Evolutionary conservation across 2,113 vertebrate genomes (phyloP), one percentile per base, ranked within the genome.

Genomic region (Oceanites oceanicus): DNA sequence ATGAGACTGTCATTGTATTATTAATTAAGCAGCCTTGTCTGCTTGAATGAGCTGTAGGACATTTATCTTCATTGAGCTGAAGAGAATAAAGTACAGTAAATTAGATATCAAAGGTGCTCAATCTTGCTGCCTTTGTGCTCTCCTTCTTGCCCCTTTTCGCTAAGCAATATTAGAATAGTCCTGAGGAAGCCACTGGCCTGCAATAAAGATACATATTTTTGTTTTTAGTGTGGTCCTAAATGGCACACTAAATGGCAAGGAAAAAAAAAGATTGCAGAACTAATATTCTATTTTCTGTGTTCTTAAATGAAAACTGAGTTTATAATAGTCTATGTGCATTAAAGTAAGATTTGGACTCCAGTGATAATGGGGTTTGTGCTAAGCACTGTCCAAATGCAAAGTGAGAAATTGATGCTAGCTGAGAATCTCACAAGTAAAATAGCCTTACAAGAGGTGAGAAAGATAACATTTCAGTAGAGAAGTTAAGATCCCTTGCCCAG

Each of bases 1-100:
- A 97, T 93, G 98, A 96, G 96, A 91, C 97, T 97, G 90, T 94
- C 94, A 93, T 97, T 98, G 98, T 98, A 92, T 93, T 96, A 96
- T 98, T 98, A 98, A 98, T 99, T 98, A 98, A 97, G 97, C 98
- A 98, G 96, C 97, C 97, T 98, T 97, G 98, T 94, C 92, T 96
- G 77, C 92, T 86, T 92, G 90, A 93, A 96, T 97, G 94, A 96
- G 94, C 97, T 96, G 94, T 97, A 95, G 97, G 97, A 97, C 96
- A 97, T 98, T 96, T 94, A 94, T 98, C 96, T 98, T 98, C 97
- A 93, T 97, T 96, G 97, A 96, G 95, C 90, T 94, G 92, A 97
- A 96, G 92, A 95, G 98, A 98, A 98, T 96, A 96, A 97, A 94
- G 97, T 97, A 91, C 97, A 96, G 96, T 98, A 98, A 98, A 99